Percentiles rank a stretch among this genome's conserved stretches.
Evolutionary conservation across 2,888 invertebrate species (phyloP).

Genomic region (Melanargia galathea): DNA sequence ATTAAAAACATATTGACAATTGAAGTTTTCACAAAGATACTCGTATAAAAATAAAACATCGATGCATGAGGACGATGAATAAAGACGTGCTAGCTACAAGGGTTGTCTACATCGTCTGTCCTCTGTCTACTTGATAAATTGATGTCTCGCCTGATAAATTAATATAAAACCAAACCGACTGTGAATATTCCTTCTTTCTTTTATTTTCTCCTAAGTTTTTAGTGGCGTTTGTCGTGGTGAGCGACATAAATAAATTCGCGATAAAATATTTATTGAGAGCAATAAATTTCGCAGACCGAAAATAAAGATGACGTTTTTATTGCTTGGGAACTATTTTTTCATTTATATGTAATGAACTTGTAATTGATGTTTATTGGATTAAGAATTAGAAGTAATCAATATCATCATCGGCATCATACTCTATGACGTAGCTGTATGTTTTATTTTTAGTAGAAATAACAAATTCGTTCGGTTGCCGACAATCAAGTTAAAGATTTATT

Average conservation of each 20-base stretch:
- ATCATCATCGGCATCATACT: too few relatives aligned
- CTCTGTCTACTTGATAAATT: slow-evolving; percentile 35
- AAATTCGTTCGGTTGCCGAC: too few relatives aligned
- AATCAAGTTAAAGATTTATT: too few relatives aligned
- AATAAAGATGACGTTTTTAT: neutral
- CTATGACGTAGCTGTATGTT: too few relatives aligned
- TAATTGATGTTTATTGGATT: neutral
- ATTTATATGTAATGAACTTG: neutral
- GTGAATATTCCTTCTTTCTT: slow-evolving; percentile 20
- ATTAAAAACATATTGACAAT: too few relatives aligned
- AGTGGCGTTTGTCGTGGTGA: neutral
- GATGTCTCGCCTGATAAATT: slow-evolving; percentile 32
- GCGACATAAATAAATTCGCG: slow-evolving; percentile 3
- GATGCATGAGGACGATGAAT: too few relatives aligned
- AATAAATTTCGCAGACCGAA: neutral
- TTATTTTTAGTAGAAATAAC: too few relatives aligned
- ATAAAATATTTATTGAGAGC: slow-evolving; percentile 1
- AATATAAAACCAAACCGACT: slow-evolving; percentile 25
- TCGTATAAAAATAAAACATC: too few relatives aligned
- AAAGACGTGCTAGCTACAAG: slow-evolving; percentile 7
- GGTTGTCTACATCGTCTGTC: slow-evolving; percentile 27
- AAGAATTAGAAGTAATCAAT: too few relatives aligned
- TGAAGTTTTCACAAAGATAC: too few relatives aligned
- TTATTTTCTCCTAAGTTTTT: slow-evolving; percentile 12
- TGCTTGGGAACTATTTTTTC: neutral